phyloP scores from a whole-genome alignment of 2,888 invertebrate species.

The Parapristionchus giblindavisi region DNA sequence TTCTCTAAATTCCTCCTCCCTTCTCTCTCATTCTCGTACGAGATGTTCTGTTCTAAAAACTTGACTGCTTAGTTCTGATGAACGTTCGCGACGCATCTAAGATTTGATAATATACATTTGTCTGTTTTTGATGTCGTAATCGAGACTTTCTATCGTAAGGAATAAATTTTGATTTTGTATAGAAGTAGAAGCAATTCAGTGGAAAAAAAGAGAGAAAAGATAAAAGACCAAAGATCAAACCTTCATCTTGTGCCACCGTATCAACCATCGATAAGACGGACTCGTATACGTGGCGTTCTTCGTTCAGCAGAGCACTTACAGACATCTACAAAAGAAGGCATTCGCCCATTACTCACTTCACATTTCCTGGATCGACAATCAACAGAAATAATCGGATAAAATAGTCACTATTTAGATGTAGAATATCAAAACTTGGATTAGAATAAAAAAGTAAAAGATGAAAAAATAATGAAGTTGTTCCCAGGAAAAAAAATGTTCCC shows the following conservation, averaged over 20 bases:
- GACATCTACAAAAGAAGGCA: constrained; percentile 25
- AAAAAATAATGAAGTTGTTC: constrained; percentile 2
- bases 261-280: constrained; percentile 10
- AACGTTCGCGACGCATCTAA: constrained; percentile 26
- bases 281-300: constrained; percentile 7
- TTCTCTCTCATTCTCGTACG: no score
- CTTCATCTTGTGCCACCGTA: constrained; percentile 5
- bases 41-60: no score
- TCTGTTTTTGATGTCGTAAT: background rate
- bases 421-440: background rate
- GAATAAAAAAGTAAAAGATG: background rate
- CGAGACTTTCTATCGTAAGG: background rate
- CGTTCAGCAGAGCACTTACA: background rate
- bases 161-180: background rate
- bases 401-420: background rate
- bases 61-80: no score
- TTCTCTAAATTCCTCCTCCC: no score
- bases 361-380: no score
- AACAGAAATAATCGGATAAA: no score
- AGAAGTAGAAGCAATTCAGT: no score
- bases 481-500: constrained; percentile 8
- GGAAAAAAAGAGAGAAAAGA: background rate
- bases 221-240: background rate
- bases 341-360: background rate
- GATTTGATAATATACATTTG: background rate